Base-by-base conservation (phyloP, 2,888 invertebrate genomes). In the Ceramica pisi region DNA sequence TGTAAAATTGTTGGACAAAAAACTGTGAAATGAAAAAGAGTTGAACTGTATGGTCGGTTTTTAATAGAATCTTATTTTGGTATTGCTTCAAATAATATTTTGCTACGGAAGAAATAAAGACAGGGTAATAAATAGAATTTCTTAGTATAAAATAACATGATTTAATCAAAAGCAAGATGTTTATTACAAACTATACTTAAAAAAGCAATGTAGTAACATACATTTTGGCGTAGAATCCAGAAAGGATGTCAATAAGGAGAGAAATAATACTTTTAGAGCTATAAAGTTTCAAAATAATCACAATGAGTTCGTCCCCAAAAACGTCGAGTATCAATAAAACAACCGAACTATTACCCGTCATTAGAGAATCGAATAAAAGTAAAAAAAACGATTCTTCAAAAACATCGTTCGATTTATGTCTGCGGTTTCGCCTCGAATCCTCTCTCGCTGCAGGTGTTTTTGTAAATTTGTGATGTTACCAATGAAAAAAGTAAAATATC, bases 341-440 rank as follows among this genome's bases (percentile, higher is more conserved):
- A 82, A 80, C 82, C 80, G 64, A 81, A 82, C 86, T 86, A 90
- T 90, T 90, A 90, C 86, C 85, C 79, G 86, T 89, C 90, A 92
- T 90, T 90, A 90, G 87, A 86, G 87, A 88, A 88, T 85, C 89
- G 89, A 90, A 91, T 90, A 87, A 90, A 89, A 88, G 80, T 88
- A 78, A 48, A 89, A 78, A 88, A 90, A 88, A 78, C 78, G 79
- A 89, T 89, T 89, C 87, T 88, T 88, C 87, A 89, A 91, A 91
- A 93, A 91, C 91, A 88, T 87, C 85, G 80, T 84, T 87, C 90
- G 88, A 87, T 91, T 91, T 90, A 80, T 83, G 89, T 91, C 88
- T 93, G 93, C 90, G 93, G 93, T 93, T 90, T 82, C 60, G 57
- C 82, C 63, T 85, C 75, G 79, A 78, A 80, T 83, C 85, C 88